Percentiles rank a stretch among this genome's conserved stretches.
phyloP scores from a whole-genome alignment of 2,113 vertebrate genomes.

The Lasiurus borealis region DNA sequence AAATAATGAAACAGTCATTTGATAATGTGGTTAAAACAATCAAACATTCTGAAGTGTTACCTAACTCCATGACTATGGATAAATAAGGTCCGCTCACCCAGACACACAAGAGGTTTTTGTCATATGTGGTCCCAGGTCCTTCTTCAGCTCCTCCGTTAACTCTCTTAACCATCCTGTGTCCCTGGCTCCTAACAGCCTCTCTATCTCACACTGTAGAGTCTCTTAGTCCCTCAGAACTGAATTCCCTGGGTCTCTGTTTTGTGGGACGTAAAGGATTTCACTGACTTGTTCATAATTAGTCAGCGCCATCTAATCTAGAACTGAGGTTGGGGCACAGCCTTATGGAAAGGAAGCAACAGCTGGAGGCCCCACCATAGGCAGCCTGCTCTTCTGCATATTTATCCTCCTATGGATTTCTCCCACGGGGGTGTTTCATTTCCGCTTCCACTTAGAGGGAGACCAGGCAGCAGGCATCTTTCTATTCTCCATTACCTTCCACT shows the following conservation, averaged over 20 bases:
- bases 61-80: not conserved
- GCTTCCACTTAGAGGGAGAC: not conserved
- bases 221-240: constrained; percentile 25
- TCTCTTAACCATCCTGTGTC: not conserved
- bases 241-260: not conserved
- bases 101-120: not conserved
- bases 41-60: not conserved
- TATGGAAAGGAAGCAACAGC: not conserved
- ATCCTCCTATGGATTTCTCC: not conserved
- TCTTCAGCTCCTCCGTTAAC: not conserved
- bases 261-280: not conserved
- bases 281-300: not conserved
- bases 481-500: not conserved
- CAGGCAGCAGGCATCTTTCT: not conserved
- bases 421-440: not conserved
- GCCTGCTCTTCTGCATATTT: not conserved
- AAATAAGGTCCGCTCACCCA: not conserved
- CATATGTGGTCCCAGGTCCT: not conserved
- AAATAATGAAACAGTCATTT: not conserved
- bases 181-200: not conserved
- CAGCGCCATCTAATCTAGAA: not conserved
- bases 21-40: not conserved
- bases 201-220: not conserved
- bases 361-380: not conserved
- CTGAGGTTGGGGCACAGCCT: not conserved